phyloP scores from a whole-genome alignment of 2,797 vertebrate genomes.

The Lacerta viridis region DNA sequence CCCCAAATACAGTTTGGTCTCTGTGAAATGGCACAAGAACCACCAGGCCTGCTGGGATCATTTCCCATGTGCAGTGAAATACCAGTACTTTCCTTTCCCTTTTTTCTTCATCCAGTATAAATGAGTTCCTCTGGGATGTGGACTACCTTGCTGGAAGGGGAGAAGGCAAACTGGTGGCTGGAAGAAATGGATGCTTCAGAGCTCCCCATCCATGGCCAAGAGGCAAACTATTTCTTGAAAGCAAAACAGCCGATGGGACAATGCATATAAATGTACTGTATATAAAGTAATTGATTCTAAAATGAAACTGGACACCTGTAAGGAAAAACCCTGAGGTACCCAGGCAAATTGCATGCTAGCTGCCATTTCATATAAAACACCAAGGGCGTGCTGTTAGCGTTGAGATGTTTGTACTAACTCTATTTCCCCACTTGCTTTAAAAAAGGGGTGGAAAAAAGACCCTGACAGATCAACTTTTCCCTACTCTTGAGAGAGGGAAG shows the following conservation, averaged over 20 bases:
- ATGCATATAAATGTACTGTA: no score
- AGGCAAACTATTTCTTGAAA: not conserved
- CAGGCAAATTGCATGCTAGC: not conserved
- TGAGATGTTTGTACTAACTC: not conserved
- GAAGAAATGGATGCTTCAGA: not conserved
- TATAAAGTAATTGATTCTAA: not conserved
- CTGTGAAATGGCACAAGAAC: not conserved
- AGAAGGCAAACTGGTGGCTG: not conserved
- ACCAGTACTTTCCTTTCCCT: not conserved
- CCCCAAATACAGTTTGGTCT: not conserved
- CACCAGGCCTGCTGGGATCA: not conserved
- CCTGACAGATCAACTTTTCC: not conserved
- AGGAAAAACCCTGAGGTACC: no score
- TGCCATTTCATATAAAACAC: not conserved
- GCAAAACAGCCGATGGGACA: not conserved
- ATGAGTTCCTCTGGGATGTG: not conserved
- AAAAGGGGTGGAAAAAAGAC: not conserved
- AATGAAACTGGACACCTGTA: not conserved
- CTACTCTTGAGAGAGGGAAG: not conserved
- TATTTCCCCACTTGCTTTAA: not conserved
- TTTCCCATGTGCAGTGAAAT: not conserved
- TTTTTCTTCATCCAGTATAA: not conserved
- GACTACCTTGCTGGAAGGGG: not conserved
- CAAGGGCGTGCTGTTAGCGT: not conserved
- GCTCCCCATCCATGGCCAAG: not conserved